phyloP scores from a whole-genome alignment of 2,888 invertebrate genomes.

The Metalampra italica region DNA sequence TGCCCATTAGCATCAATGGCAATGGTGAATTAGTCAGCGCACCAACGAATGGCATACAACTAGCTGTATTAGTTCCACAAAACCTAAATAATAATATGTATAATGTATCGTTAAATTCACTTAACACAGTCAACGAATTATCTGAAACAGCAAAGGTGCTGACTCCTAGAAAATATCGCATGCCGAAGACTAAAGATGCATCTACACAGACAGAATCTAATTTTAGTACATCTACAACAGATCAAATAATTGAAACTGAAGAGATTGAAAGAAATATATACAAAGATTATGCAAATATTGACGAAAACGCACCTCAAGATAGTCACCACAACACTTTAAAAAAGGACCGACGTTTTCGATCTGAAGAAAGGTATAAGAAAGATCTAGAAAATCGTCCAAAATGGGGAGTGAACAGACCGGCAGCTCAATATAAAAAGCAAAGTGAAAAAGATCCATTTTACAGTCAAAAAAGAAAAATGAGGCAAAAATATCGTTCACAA shows the following conservation, averaged over 20 bases:
- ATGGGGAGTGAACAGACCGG: constrained; percentile 87
- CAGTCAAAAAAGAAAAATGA: constrained; percentile 82
- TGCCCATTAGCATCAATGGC: constrained; percentile 63
- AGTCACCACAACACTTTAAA: constrained; percentile 66
- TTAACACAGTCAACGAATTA: constrained; percentile 49
- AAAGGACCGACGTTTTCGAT: constrained; percentile 74
- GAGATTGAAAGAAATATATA: constrained; percentile 64
- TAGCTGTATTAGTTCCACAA: constrained; percentile 80
- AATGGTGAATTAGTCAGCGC: constrained; percentile 59
- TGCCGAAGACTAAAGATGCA: constrained; percentile 76
- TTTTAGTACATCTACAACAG: constrained; percentile 38
- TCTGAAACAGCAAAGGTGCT: constrained; percentile 54
- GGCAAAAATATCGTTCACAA: constrained; percentile 81
- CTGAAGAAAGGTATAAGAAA: constrained; percentile 76
- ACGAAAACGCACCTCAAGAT: constrained; percentile 72
- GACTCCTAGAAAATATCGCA: constrained; percentile 71
- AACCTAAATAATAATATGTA: constrained; percentile 59
- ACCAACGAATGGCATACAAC: constrained; percentile 73
- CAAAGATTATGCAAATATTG: constrained; percentile 71
- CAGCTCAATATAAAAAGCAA: constrained; percentile 91
- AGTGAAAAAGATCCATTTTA: constrained; percentile 94
- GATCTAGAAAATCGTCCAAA: constrained; percentile 82
- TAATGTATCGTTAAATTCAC: constrained; percentile 63
- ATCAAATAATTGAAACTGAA: constrained; percentile 55
- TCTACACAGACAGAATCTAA: constrained; percentile 83